phyloP scores from a whole-genome alignment of 2,797 vertebrate species.

The Tapirus indicus region DNA sequence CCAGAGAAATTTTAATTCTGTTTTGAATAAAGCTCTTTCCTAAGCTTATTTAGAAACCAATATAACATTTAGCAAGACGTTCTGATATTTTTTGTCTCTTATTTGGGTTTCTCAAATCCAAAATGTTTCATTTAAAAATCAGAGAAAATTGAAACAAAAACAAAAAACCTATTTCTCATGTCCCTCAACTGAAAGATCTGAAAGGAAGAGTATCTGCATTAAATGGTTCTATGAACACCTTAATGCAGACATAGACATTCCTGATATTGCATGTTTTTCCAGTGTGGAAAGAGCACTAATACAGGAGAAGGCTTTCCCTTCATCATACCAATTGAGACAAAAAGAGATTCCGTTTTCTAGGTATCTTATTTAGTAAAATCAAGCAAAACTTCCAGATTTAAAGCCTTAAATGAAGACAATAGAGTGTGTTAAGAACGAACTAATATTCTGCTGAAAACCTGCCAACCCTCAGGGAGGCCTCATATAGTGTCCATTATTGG shows the following conservation, averaged over 20 bases:
- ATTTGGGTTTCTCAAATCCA: not conserved
- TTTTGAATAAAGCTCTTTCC: constrained; percentile 59
- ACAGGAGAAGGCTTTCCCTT: not conserved
- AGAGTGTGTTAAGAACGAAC: constrained; percentile 54
- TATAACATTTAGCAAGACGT: not conserved
- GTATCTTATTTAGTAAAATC: constrained; percentile 25
- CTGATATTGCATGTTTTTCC: not conserved
- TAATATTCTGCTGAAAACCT: constrained; percentile 19
- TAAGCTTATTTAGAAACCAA: not conserved
- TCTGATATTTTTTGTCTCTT: constrained; percentile 15
- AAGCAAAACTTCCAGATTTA: constrained; percentile 22
- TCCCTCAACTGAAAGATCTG: not conserved
- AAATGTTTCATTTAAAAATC: not conserved
- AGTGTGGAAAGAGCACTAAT: not conserved
- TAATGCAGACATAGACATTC: not conserved
- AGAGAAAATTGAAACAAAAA: constrained; percentile 32
- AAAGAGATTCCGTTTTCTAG: constrained; percentile 23
- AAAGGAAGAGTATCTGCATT: not conserved
- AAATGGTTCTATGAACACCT: not conserved
- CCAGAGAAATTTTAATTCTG: constrained; percentile 60
- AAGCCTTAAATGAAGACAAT: constrained; percentile 43
- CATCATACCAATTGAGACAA: not conserved
- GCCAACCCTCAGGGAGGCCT: not conserved
- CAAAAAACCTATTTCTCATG: not conserved
- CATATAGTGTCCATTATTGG: not conserved